Percentiles rank a stretch among this genome's conserved stretches.
phyloP scores from a whole-genome alignment of 2,113 vertebrate genomes.

The Tetrax tetrax region DNA sequence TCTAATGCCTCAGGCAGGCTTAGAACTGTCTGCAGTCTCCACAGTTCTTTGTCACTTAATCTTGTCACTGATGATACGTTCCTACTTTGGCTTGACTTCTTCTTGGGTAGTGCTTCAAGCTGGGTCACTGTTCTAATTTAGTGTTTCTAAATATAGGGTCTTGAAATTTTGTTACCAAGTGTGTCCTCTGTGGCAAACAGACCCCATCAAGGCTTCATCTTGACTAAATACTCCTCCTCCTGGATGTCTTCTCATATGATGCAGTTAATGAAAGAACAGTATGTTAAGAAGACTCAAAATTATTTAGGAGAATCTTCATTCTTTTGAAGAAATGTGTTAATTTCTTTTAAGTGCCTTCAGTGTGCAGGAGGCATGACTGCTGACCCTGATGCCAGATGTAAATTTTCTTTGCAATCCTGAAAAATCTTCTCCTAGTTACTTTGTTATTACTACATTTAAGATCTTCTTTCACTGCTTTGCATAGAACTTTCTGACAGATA shows the following conservation, averaged over 20 bases:
- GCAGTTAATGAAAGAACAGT: background rate
- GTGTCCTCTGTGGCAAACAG: background rate
- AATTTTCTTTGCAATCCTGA: background rate
- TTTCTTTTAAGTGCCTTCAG: background rate
- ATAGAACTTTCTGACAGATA: background rate
- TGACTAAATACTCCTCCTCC: background rate
- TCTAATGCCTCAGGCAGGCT: background rate
- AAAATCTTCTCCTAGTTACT: background rate
- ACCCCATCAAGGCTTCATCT: background rate
- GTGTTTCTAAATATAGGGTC: background rate
- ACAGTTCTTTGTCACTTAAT: background rate
- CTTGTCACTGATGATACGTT: background rate
- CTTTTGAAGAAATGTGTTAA: background rate
- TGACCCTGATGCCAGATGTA: background rate
- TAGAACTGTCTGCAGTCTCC: background rate
- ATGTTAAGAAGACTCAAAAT: background rate
- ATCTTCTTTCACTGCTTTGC: background rate
- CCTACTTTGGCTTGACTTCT: background rate
- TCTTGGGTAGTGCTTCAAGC: background rate
- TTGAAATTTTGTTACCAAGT: background rate
- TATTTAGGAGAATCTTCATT: background rate
- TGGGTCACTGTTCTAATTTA: background rate
- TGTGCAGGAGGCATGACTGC: background rate
- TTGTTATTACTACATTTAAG: background rate
- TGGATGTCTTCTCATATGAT: background rate